Evolutionary conservation across 2,113 vertebrate genomes (phyloP).

Genomic region (Neoarius graeffei): DNA sequence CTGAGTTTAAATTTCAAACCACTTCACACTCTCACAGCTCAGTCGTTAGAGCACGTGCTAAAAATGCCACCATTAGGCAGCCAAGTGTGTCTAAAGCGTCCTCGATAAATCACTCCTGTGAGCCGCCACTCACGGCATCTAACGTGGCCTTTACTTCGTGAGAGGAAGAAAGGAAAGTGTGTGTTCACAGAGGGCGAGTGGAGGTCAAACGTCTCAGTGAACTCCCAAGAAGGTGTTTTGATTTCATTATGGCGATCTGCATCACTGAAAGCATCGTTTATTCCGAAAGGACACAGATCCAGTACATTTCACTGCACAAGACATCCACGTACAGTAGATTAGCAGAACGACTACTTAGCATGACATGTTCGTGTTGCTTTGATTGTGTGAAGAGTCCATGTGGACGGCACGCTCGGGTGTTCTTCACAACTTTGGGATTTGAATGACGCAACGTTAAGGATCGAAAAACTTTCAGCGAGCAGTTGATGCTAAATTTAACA

Average conservation of each 20-base stretch:
- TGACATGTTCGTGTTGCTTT: no score
- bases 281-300: neutral
- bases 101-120: conserved; percentile 22
- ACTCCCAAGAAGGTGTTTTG: neutral
- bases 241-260: neutral
- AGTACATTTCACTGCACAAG: neutral
- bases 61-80: conserved; percentile 40
- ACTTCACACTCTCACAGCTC: conserved; percentile 26
- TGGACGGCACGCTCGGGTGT: neutral
- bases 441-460: neutral
- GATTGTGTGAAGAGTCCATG: neutral
- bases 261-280: neutral
- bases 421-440: neutral
- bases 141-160: conserved; percentile 14
- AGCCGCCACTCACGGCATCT: conserved; percentile 22
- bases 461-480: neutral
- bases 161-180: neutral
- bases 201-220: conserved; percentile 15
- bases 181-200: neutral
- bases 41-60: conserved; percentile 36
- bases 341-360: neutral
- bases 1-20: conserved; percentile 42
- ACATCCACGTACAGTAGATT: neutral
- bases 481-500: neutral
- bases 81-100: conserved; percentile 50